phyloP scores from a whole-genome alignment of 2,113 vertebrate species.

The Pagrus major region DNA sequence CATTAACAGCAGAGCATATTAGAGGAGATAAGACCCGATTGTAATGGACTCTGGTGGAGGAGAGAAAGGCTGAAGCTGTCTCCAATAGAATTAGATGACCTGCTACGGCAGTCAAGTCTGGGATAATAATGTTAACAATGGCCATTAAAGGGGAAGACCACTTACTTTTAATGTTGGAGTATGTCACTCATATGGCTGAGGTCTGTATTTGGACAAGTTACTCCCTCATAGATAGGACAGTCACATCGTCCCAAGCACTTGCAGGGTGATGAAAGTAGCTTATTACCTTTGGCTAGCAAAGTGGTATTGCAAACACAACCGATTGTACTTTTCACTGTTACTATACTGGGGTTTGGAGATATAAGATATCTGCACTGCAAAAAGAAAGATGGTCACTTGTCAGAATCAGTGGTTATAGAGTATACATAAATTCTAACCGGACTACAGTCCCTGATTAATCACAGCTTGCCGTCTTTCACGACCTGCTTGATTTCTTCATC shows the following conservation, averaged over 20 bases:
- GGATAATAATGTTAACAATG: conserved; percentile 68
- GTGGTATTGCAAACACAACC: conserved; percentile 4
- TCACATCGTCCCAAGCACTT: conserved; percentile 22
- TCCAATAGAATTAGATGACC: conserved; percentile 73
- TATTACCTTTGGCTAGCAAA: background rate
- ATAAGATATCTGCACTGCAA: background rate
- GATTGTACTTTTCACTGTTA: background rate
- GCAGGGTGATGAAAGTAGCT: background rate
- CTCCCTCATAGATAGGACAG: conserved; percentile 4
- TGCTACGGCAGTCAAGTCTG: conserved; percentile 58
- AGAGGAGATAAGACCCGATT: conserved; percentile 78
- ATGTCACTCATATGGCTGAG: conserved; percentile 36
- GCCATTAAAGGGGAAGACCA: conserved; percentile 56
- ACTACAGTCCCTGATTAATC: too few species aligned
- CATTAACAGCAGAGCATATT: conserved; percentile 82
- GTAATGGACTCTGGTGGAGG: conserved; percentile 73
- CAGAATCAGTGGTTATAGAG: too few species aligned
- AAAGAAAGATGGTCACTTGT: too few species aligned
- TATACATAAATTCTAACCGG: too few species aligned
- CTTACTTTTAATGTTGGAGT: conserved; percentile 45
- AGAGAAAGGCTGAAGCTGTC: conserved; percentile 60
- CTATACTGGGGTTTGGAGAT: background rate
- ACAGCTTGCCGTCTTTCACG: too few species aligned
- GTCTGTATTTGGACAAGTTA: conserved; percentile 23
- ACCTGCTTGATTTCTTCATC: too few species aligned